Evolutionary conservation across 2,797 vertebrate species (phyloP).

Genomic region (Hippocampus kuda): DNA sequence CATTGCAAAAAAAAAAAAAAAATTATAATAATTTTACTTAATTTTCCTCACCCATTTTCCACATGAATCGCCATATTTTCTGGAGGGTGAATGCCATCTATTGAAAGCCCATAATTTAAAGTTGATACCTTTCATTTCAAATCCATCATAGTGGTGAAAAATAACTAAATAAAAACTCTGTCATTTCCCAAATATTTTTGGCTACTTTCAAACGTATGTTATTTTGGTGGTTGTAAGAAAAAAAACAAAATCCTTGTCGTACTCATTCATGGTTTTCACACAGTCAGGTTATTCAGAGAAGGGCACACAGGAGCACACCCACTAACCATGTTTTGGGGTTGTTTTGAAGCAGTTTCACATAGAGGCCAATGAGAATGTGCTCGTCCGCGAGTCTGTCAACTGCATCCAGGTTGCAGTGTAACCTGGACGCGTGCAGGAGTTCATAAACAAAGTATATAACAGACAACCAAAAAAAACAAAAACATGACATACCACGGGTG

Average conservation of each 20-base stretch:
- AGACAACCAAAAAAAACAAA: slow-evolving; percentile 3
- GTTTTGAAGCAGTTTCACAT: slow-evolving; percentile 95
- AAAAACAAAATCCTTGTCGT: background rate
- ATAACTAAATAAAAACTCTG: too few relatives aligned
- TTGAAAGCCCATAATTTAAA: too few relatives aligned
- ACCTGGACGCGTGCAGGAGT: slow-evolving; percentile 76
- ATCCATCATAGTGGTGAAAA: too few relatives aligned
- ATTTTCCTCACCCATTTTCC: too few relatives aligned
- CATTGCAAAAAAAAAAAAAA: too few relatives aligned
- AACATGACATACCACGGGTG: slow-evolving; percentile 49
- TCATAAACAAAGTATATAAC: slow-evolving; percentile 39
- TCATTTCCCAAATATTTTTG: too few relatives aligned
- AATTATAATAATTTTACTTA: too few relatives aligned
- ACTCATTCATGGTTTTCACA: background rate
- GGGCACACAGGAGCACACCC: slow-evolving; percentile 65
- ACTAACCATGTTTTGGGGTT: slow-evolving; percentile 88
- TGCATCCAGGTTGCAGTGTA: slow-evolving; percentile 94
- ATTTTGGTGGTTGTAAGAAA: background rate
- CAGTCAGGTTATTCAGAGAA: slow-evolving; percentile 11
- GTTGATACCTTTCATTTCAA: too few relatives aligned
- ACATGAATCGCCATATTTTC: too few relatives aligned
- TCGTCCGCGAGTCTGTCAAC: slow-evolving; percentile 98
- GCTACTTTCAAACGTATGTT: background rate
- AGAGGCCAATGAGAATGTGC: slow-evolving; percentile 96
- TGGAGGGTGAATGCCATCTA: too few relatives aligned